A percentile compares a stretch with the other conserved stretches of the same genome.
These are phyloP conservation scores for Xiphias gladius DNA, from an alignment of 2,113 vertebrate genomes.

Conservation along the genomic window DNA sequence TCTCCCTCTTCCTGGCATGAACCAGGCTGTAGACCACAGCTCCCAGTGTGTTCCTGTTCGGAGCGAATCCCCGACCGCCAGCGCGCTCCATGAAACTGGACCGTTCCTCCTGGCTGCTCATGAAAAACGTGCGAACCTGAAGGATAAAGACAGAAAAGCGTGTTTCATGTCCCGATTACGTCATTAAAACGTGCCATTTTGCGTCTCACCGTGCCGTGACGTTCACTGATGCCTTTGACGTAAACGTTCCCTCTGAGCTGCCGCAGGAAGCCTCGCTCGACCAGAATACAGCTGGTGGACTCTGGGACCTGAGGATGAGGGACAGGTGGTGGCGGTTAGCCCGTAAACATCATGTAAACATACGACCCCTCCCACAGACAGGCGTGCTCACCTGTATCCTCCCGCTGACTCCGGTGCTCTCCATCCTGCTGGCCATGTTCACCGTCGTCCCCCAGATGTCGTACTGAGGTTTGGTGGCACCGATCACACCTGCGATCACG, in stretches of 20 bases:
- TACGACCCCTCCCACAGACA: neutral
- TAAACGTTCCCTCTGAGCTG: slow-evolving; percentile 94
- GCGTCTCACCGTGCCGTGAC: slow-evolving; percentile 88
- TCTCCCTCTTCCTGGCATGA: slow-evolving; percentile 91
- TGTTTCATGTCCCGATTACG: too few species aligned
- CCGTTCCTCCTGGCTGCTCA: slow-evolving; percentile 85
- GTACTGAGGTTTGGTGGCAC: slow-evolving; percentile 91
- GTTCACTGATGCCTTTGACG: slow-evolving; percentile 93
- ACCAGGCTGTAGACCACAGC: slow-evolving; percentile 92
- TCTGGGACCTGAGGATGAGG: slow-evolving; percentile 86
- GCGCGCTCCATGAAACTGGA: slow-evolving; percentile 84
- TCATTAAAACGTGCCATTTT: too few species aligned
- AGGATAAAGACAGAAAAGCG: neutral
- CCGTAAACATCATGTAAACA: neutral
- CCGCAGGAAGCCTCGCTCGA: slow-evolving; percentile 92
- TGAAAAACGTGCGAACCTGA: slow-evolving; percentile 87
- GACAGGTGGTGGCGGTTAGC: neutral
- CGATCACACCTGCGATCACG: slow-evolving; percentile 91
- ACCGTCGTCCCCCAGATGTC: slow-evolving; percentile 94
- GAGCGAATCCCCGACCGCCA: slow-evolving; percentile 85
- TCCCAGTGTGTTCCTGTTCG: slow-evolving; percentile 90
- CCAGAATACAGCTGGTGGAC: slow-evolving; percentile 91
- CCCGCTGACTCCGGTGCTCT: slow-evolving; percentile 90
- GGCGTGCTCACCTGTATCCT: slow-evolving; percentile 84
- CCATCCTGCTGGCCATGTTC: slow-evolving; percentile 93